A percentile compares a stretch with the other conserved stretches of the same genome.
These are phyloP conservation scores for Limnephilus auricula DNA, from an alignment of 2,888 invertebrate species.

Conservation along the genomic window DNA sequence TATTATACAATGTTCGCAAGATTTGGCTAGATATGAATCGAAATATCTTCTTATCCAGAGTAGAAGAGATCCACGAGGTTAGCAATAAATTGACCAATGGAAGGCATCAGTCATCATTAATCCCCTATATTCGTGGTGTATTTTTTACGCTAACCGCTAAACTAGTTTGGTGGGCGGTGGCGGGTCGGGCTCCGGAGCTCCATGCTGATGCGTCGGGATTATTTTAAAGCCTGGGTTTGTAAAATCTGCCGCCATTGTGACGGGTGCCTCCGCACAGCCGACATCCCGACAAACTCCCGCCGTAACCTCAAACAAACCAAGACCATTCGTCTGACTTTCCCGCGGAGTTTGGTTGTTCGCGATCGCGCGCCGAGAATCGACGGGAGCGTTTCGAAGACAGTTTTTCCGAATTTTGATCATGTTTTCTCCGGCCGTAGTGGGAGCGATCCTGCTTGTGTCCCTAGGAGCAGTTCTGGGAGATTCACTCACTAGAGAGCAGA, in stretches of 20 bases:
- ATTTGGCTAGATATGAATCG: background rate
- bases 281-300: constrained; percentile 8
- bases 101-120: constrained; percentile 29
- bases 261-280: constrained; percentile 39
- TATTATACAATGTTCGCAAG: no score
- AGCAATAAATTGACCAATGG: background rate
- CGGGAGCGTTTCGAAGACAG: background rate
- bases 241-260: constrained; percentile 34
- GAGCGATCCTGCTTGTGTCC: constrained; percentile 27
- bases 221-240: constrained; percentile 44
- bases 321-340: background rate
- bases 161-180: constrained; percentile 46
- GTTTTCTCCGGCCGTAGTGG: background rate
- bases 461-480: background rate
- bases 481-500: constrained; percentile 48
- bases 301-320: constrained; percentile 20
- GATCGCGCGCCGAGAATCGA: constrained; percentile 6
- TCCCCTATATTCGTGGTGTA: constrained; percentile 27
- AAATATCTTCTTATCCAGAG: background rate
- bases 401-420: constrained; percentile 28
- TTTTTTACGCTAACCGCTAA: constrained; percentile 43
- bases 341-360: background rate
- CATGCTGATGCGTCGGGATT: background rate
- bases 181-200: background rate
- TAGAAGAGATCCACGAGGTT: background rate